phyloP scores from a whole-genome alignment of 2,113 vertebrate genomes.

The Chlamydotis undulata region DNA sequence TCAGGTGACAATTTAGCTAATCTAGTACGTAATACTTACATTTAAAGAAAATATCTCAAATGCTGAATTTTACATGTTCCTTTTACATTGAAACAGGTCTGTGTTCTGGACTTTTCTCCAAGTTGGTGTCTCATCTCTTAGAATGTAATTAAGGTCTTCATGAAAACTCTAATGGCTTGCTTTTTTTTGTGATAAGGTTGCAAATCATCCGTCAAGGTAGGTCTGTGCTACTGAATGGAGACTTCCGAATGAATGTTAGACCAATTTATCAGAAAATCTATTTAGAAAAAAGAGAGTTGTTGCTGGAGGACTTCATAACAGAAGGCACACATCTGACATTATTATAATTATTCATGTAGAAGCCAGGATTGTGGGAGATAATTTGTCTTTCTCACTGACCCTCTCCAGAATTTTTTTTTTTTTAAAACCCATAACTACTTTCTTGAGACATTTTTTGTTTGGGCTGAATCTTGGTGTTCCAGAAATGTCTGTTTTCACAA shows the following conservation, averaged over 20 bases:
- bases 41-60: background rate
- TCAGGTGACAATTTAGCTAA: background rate
- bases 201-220: too few relatives aligned
- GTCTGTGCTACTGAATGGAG: background rate
- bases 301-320: background rate
- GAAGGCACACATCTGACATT: background rate
- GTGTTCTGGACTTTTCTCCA: background rate
- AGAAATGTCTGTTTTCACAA: background rate
- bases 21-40: background rate
- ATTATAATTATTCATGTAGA: background rate
- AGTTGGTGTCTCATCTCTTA: background rate
- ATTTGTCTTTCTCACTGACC: background rate
- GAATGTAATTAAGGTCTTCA: background rate
- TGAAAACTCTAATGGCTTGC: background rate
- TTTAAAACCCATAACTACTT: background rate
- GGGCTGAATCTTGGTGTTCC: background rate
- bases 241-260: background rate
- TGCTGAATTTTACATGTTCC: background rate
- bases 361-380: background rate
- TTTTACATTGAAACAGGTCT: background rate
- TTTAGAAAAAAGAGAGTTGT: background rate
- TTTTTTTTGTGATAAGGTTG: background rate
- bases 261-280: background rate
- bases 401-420: background rate
- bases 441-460: background rate